Evolutionary conservation across 2,888 invertebrate species (phyloP), one percentile per base, ranked within the genome.

Genomic region (Agrotis segetum): DNA sequence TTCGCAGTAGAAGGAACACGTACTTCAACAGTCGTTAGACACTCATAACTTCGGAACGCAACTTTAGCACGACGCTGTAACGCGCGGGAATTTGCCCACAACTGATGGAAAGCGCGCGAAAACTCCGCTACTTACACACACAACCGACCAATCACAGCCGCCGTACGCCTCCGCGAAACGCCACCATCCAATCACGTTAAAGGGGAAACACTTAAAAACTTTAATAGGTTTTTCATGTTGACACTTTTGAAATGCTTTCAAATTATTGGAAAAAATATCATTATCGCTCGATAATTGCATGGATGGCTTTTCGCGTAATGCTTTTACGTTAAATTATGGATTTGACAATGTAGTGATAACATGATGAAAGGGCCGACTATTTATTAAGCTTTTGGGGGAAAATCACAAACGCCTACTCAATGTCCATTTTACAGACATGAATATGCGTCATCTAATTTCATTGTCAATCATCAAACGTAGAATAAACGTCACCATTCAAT

Each of bases 101-200:
- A 96, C 96, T 95, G 96, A 91, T 91, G 92, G 85, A 91, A 93
- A 94, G 84, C 94, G 92, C 96, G 96, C 92, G 88, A 95, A 95
- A 95, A 91, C 95, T 86, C 85, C 85, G 71, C 88, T 95, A 94
- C 93, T 96, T 96, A 96, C 94, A 90, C 81, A 70, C 63, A 61
- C 63, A 14, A 66, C 69, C 87, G 80, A 77, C 96, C 96, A 96
- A 95, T 95, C 88, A 86, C 83, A 77, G 81, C 72, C 77, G 63
- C 66, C 88, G 88, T 79, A 92, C 94, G 93, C 95, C 94, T 93
- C 92, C 94, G 90, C 91, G 77, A 82, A 83, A 82, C 79, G 52
- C 53, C 47, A 34, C 73, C 79, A 46, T 74, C 96, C 95, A 96
- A 95, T 95, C 89, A 74, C 84, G 79, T 67, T 77, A 90, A 90